Conservation (phyloP, 2,888 invertebrate species). For the Doris montereyensis region DNA sequence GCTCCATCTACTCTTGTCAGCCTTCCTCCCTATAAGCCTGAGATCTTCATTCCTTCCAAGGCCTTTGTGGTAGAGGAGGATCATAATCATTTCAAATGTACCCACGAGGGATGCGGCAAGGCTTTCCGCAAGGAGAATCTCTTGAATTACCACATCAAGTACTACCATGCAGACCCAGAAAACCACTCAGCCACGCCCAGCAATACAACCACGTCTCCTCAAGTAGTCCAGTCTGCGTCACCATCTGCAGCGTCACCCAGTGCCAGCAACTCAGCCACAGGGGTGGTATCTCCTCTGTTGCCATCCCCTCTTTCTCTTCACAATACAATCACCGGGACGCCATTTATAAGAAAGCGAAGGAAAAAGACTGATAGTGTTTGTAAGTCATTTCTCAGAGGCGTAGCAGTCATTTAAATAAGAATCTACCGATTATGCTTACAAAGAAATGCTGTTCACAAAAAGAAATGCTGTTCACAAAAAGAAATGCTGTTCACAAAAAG, state of each 20-base stretch:
- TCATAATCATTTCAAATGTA: constrained; percentile 73
- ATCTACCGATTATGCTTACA: no score
- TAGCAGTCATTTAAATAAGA: no score
- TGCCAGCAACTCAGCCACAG: background rate
- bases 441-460: no score
- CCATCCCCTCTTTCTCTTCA: background rate
- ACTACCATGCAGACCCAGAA: constrained; percentile 80
- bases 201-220: constrained; percentile 34
- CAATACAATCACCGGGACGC: background rate
- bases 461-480: no score
- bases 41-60: constrained; percentile 57
- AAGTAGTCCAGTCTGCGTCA: background rate
- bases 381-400: no score
- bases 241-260: background rate
- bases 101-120: constrained; percentile 82
- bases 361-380: constrained; percentile 45
- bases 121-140: constrained; percentile 92
- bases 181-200: constrained; percentile 46
- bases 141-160: constrained; percentile 93
- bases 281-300: background rate
- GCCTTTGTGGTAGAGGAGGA: constrained; percentile 71
- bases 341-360: constrained; percentile 6
- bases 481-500: no score
- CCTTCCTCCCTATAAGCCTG: background rate
- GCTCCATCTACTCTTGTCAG: background rate